These are phyloP conservation scores for Therioaphis trifolii DNA, from an alignment of 2,888 invertebrate species.

Conservation along the genomic window DNA sequence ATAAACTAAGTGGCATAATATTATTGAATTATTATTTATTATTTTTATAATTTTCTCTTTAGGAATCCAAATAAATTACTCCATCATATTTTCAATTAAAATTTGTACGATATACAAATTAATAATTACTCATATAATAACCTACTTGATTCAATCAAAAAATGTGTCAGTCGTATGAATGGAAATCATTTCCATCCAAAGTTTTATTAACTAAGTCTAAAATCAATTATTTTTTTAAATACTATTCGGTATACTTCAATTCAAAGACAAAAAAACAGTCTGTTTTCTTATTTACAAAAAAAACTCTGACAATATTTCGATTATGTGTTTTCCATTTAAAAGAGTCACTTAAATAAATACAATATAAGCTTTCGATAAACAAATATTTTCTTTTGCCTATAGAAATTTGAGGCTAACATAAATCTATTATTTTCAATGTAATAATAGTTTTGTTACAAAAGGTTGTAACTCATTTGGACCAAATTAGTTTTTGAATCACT, in stretches of 20 bases:
- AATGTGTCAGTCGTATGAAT: not conserved
- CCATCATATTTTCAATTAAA: not conserved
- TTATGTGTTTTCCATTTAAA: not conserved
- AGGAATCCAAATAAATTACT: not conserved
- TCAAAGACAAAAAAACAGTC: not conserved
- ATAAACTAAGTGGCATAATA: too few species aligned
- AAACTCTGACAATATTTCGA: not conserved
- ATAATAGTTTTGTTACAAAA: not conserved
- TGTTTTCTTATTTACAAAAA: not conserved
- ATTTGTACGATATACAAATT: not conserved
- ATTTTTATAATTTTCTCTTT: too few species aligned
- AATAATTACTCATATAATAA: not conserved
- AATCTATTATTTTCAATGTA: slow-evolving; percentile 2
- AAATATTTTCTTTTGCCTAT: slow-evolving; percentile 7
- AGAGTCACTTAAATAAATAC: not conserved
- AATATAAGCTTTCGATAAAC: not conserved
- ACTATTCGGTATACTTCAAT: not conserved
- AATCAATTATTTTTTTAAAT: not conserved
- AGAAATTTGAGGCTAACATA: not conserved
- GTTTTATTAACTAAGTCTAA: not conserved
- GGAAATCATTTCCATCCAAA: not conserved
- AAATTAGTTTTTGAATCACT: slow-evolving; percentile 40
- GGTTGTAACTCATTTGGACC: not conserved
- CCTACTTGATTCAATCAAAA: not conserved
- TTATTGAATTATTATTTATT: too few species aligned